Base-by-base conservation (phyloP, 1,140 invertebrate genomes). In the Pollicipes pollicipes region DNA sequence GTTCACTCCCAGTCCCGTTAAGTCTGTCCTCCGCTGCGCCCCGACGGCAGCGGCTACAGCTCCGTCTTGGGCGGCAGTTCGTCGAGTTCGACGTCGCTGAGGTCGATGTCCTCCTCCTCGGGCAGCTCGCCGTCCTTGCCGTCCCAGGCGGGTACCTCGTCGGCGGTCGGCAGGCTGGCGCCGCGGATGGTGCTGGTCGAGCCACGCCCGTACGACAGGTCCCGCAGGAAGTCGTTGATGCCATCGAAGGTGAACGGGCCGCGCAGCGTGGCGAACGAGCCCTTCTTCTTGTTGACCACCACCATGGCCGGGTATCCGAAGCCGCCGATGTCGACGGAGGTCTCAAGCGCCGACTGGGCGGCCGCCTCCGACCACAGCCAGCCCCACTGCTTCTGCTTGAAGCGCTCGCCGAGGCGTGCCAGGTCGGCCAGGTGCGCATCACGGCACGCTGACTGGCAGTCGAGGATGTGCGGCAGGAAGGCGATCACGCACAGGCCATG, bases 301-400 rank as follows among this genome's bases (percentile, higher is more conserved):
- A 93, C 95, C 87, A 99, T 88, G 21, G 96, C 95, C 66, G 93
- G 90, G 79, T 93, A 91, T 30, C 89, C 89, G 80, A 93, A 93
- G 3, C 90, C 90, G 70, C 97, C 97, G 72, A 99, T 90, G 76
- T 95, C 96, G 30, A 99, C 80, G 4, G 90, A 85, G 75, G 90
- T 86, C 81, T 99, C 97, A 16, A 99, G 77, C 1, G 88, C 84
- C 0, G 83, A 78, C 80, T 99, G 95, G 26, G 88, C 82, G 31
- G 87, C 88, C 68, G 92, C 95, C 81, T 98, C 95, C 3, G 90
- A 79, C 97, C 97, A 98, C 6, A 95, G 81, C 94, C 95, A 99
- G 73, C 95, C 95, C 96, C 96, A 99, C 81, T 88, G 86, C 77
- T 97, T 95, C 80, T 90, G 88, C 82, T 98, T 98, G 81, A 89